A percentile compares a stretch with the other conserved stretches of the same genome.
Evolutionary conservation across 2,113 vertebrate genomes (phyloP).

Genomic region (Glaucidium brasilianum): DNA sequence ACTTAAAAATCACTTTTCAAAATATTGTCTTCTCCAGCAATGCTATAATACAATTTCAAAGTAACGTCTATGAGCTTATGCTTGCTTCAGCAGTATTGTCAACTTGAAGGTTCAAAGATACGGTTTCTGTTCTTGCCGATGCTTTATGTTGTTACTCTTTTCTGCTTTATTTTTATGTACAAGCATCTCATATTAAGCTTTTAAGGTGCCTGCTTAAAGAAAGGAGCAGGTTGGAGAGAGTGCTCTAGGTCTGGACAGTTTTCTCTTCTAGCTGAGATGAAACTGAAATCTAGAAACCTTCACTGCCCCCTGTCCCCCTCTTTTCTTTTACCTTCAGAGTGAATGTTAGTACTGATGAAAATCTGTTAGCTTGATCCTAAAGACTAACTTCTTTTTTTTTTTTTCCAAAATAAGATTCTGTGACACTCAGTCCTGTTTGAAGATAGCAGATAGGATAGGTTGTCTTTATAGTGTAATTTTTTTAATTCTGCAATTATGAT

Average conservation of each 20-base stretch:
- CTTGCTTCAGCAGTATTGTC: neutral
- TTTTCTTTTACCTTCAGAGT: neutral
- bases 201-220: neutral
- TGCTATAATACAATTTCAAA: neutral
- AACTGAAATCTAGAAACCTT: constrained; percentile 15
- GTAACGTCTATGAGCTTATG: neutral
- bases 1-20: neutral
- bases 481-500: neutral
- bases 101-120: neutral
- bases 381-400: neutral
- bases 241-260: neutral
- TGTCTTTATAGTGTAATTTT: neutral
- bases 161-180: neutral
- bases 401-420: neutral
- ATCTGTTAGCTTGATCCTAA: neutral
- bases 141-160: neutral
- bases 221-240: neutral
- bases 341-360: neutral
- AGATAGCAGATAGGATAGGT: neutral
- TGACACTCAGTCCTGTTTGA: neutral
- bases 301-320: neutral
- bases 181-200: neutral
- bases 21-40: neutral
- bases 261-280: neutral
- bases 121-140: neutral